Base-by-base conservation (phyloP, 2,797 vertebrate species). In the Tangara arthus region DNA sequence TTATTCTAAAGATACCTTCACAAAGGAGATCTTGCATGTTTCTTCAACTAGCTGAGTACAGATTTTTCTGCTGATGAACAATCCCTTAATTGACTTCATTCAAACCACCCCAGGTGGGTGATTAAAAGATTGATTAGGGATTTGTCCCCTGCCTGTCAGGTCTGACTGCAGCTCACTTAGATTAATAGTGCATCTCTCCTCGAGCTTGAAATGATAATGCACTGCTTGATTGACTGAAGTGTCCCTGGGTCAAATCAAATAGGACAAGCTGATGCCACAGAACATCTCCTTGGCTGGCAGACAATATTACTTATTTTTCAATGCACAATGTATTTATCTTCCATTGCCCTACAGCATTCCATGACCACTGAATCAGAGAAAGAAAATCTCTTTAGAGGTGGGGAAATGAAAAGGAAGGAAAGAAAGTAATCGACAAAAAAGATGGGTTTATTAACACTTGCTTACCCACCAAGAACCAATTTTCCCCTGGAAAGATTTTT, bases 41-140 rank as follows among this genome's bases (percentile, higher is more conserved):
- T 87, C 42, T 50, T 89, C 72, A 71, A 37, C 56, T 37, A 89
- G 78, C 60, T 85, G 87, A 94, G 64, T 60, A 71, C 53, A 90
- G 81, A 75, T 91, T 89, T 89, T 94, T 89, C 75, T 89, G 53
- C 53, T 87, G 87, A 96, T 85, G 89, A 95, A 92, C 70, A 27
- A 93, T 83, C 69, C 79, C 71, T 82, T 97, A 96, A 94, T 94
- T 95, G 68, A 71, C 89, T 96, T 91, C 93, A 94, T 95, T 94
- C 92, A 89, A 72, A 93, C 88, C 93, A 95, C 89, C 82, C 89
- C 87, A 94, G 96, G 95, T 91, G 92, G 89, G 93, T 96, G 94
- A 97, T 97, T 96, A 95, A 89, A 92, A 91, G 92, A 95, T 91
- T 95, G 92, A 96, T 95, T 95, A 92, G 57, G 84, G 91, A 95